phyloP scores from a whole-genome alignment of 2,888 invertebrate species.

The Sarcophaga carnaria region DNA sequence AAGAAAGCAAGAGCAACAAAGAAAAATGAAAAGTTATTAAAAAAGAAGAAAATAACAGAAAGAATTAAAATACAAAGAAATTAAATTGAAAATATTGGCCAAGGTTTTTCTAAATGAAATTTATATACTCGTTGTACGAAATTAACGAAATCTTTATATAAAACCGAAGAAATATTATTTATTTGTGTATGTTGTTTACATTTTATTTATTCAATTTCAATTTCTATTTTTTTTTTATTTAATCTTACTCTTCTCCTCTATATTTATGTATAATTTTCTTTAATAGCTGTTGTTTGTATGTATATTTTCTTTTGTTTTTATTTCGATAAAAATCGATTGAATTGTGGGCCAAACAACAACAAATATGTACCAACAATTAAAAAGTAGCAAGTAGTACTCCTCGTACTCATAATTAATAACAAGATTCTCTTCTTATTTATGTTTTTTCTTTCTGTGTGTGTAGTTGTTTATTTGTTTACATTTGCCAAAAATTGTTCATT shows the following conservation, averaged over 20 bases:
- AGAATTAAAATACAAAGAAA: conserved; percentile 16
- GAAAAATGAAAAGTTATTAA: conserved; percentile 19
- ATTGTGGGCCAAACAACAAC: conserved; percentile 39
- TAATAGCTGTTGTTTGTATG: conserved; percentile 9
- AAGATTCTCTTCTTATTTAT: conserved; percentile 19
- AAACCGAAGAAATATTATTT: conserved; percentile 1
- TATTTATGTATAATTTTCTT: conserved; percentile 14
- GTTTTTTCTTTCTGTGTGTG: not conserved
- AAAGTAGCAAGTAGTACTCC: not conserved
- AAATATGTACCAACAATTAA: conserved; percentile 2
- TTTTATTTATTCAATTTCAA: not conserved
- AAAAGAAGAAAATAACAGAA: not conserved
- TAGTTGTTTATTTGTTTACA: conserved; percentile 9
- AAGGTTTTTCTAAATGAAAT: conserved; percentile 54
- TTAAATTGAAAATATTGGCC: conserved; percentile 48
- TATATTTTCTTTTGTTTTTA: conserved; percentile 17
- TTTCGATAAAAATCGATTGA: conserved; percentile 59
- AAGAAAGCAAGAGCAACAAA: conserved; percentile 19
- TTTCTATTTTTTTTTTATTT: not conserved
- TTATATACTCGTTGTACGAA: not conserved
- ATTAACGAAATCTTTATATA: not conserved
- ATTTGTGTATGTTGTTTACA: conserved; percentile 49
- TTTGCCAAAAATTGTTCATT: conserved; percentile 33
- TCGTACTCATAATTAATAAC: not conserved
- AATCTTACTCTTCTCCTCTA: not conserved